phyloP scores from a whole-genome alignment of 2,797 vertebrate species.

The Potorous gilbertii region DNA sequence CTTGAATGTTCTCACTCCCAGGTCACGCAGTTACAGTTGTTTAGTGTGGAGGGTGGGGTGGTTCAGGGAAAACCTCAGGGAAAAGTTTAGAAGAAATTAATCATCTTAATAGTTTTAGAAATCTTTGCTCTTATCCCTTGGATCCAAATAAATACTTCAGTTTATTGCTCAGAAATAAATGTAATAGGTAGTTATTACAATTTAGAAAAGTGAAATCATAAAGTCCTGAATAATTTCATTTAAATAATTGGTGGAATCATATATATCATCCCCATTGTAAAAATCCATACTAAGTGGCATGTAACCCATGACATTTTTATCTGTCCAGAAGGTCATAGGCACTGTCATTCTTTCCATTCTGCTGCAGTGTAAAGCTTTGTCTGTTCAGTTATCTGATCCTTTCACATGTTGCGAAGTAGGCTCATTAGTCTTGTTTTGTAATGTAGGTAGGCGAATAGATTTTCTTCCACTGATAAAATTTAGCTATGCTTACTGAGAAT shows the following conservation, averaged over 20 bases:
- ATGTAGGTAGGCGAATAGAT: constrained; percentile 10
- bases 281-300: not conserved
- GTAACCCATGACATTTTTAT: not conserved
- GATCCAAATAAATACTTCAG: not conserved
- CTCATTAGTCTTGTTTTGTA: constrained; percentile 30
- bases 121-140: constrained; percentile 2
- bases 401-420: constrained; percentile 2
- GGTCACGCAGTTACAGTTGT: not conserved
- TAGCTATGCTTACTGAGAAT: not conserved
- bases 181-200: not conserved
- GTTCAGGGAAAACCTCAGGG: constrained; percentile 39
- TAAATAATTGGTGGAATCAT: constrained; percentile 4
- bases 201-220: constrained; percentile 27
- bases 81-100: constrained; percentile 17
- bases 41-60: not conserved
- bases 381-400: not conserved
- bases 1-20: not conserved
- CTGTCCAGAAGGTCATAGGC: not conserved
- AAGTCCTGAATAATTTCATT: constrained; percentile 19
- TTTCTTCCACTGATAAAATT: constrained; percentile 7
- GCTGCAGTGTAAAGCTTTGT: constrained; percentile 28
- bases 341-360: constrained; percentile 19
- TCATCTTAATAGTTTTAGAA: constrained; percentile 7
- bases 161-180: constrained; percentile 22
- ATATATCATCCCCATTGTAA: constrained; percentile 1